A percentile compares a stretch with the other conserved stretches of the same genome.
phyloP scores from a whole-genome alignment of 2,888 invertebrate genomes.

The Anagyrus pseudococci region DNA sequence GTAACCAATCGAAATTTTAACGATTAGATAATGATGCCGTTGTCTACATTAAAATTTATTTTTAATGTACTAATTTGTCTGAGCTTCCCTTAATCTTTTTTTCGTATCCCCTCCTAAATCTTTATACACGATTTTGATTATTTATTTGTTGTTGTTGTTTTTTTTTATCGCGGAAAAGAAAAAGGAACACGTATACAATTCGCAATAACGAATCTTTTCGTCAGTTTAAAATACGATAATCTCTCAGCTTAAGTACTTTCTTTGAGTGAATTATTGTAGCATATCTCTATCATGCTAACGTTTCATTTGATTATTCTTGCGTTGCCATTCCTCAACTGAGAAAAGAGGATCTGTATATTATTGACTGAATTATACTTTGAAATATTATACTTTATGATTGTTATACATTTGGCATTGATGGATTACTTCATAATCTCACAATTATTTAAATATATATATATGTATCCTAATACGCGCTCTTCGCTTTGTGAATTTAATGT shows the following conservation, averaged over 20 bases:
- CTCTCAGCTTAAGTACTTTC: constrained; percentile 35
- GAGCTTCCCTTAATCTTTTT: background rate
- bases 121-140: constrained; percentile 9
- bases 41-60: constrained; percentile 6
- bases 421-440: background rate
- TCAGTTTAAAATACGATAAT: constrained; percentile 28
- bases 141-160: constrained; percentile 6
- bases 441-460: background rate
- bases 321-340: constrained; percentile 14
- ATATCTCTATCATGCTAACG: constrained; percentile 33
- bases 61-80: background rate
- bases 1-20: constrained; percentile 50
- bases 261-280: constrained; percentile 30
- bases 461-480: background rate
- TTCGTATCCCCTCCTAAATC: constrained; percentile 12
- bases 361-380: background rate
- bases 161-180: constrained; percentile 19
- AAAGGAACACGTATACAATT: constrained; percentile 40
- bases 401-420: constrained; percentile 19
- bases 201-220: constrained; percentile 30
- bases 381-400: constrained; percentile 11
- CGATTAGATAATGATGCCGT: constrained; percentile 34
- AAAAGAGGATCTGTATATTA: constrained; percentile 26
- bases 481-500: background rate
- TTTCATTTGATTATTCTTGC: constrained; percentile 17